Conservation (phyloP, 2,797 vertebrate genomes). For the Sebastes nivosus region DNA sequence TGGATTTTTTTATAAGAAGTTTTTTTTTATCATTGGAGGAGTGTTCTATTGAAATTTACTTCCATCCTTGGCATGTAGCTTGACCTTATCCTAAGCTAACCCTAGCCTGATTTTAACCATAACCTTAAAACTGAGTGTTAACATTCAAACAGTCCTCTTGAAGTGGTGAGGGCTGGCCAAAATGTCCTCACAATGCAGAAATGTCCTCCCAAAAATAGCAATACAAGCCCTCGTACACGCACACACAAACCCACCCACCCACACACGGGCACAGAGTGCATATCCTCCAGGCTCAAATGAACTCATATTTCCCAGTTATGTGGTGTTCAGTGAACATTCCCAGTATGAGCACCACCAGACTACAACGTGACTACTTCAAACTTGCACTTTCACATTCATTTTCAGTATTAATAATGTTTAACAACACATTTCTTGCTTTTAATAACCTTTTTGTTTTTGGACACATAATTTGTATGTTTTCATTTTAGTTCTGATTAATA, state of each 20-base stretch:
- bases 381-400: background rate
- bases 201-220: background rate
- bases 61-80: no score
- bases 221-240: background rate
- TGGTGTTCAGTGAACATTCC: background rate
- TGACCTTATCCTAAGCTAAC: no score
- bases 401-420: background rate
- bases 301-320: slow-evolving; percentile 22
- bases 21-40: no score
- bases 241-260: background rate
- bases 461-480: background rate
- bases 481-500: background rate
- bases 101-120: background rate
- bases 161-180: background rate
- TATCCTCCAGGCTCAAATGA: slow-evolving; percentile 9
- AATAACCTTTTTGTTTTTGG: no score
- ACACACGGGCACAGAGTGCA: background rate
- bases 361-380: background rate
- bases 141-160: background rate
- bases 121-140: background rate
- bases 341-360: background rate
- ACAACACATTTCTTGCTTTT: background rate
- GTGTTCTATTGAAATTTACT: no score
- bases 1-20: no score
- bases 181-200: background rate